A percentile compares a stretch with the other conserved stretches of the same genome.
Conservation (phyloP, 2,797 vertebrate genomes). For the Enteromius radiatus region DNA sequence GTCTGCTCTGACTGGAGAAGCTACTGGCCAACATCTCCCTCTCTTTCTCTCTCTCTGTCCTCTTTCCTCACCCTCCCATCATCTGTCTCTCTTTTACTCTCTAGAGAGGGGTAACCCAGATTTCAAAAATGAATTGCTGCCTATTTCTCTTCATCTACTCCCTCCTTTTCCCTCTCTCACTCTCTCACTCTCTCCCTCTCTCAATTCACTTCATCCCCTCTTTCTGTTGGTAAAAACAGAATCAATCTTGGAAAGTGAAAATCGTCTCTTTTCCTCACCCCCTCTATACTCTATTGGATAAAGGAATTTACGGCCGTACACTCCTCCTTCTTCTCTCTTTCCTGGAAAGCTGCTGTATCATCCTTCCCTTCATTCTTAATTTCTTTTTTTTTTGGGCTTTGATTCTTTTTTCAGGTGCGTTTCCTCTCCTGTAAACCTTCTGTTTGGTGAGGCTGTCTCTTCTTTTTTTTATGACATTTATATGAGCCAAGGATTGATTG, state of each 20-base stretch:
- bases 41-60: slow-evolving; percentile 58
- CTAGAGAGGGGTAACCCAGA: slow-evolving; percentile 85
- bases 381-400: slow-evolving; percentile 16
- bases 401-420: slow-evolving; percentile 36
- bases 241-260: slow-evolving; percentile 83
- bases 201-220: slow-evolving; percentile 61
- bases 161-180: slow-evolving; percentile 66
- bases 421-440: slow-evolving; percentile 42
- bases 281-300: slow-evolving; percentile 67
- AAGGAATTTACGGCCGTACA: slow-evolving; percentile 71
- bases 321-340: slow-evolving; percentile 69
- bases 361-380: slow-evolving; percentile 45
- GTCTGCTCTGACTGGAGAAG: slow-evolving; percentile 3
- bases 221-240: slow-evolving; percentile 77
- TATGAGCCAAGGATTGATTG: slow-evolving; percentile 36
- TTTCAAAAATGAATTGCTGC: slow-evolving; percentile 81
- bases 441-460: slow-evolving; percentile 9
- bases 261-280: slow-evolving; percentile 72
- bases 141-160: slow-evolving; percentile 67
- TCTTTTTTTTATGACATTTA: slow-evolving; percentile 41
- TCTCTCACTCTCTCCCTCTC: slow-evolving; percentile 55
- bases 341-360: slow-evolving; percentile 72
- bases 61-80: slow-evolving; percentile 61
- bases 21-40: slow-evolving; percentile 27
- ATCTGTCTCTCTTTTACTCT: slow-evolving; percentile 73